Evolutionary conservation across 1,140 invertebrate genomes (phyloP).

Genomic region (Tribolium castaneum): DNA sequence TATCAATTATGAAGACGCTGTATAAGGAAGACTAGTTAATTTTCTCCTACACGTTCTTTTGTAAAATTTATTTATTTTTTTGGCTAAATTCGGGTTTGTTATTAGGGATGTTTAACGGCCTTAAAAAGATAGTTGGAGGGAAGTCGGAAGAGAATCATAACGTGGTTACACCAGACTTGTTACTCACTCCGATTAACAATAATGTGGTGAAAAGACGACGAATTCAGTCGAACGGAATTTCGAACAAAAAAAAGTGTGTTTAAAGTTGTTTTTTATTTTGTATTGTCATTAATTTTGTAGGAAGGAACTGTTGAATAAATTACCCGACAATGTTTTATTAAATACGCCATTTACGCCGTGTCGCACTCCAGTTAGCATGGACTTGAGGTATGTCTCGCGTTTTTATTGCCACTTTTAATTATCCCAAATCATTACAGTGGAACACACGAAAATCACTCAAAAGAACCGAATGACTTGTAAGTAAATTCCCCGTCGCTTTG

Average conservation of each 20-base stretch:
- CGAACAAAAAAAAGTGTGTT: constrained; percentile 70
- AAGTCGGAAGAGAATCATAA: constrained; percentile 65
- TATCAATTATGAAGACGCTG: too few species aligned
- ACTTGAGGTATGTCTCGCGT: constrained; percentile 58
- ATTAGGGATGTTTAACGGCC: constrained; percentile 79
- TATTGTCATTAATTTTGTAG: constrained; percentile 47
- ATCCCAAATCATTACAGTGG: constrained; percentile 9
- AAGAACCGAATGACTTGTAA: constrained; percentile 10
- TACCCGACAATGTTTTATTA: constrained; percentile 56
- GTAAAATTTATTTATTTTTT: neutral
- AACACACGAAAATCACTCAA: neutral
- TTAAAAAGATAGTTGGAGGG: constrained; percentile 79
- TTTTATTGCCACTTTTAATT: neutral
- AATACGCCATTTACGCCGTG: constrained; percentile 58
- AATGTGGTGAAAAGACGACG: constrained; percentile 74
- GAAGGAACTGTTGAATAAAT: constrained; percentile 54
- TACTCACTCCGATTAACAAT: constrained; percentile 64
- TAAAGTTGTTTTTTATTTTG: neutral
- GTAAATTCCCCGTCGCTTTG: neutral
- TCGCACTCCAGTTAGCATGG: constrained; percentile 54
- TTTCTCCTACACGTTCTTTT: too few species aligned
- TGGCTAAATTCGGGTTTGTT: constrained; percentile 40
- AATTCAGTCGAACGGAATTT: constrained; percentile 63
- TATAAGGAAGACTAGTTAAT: too few species aligned
- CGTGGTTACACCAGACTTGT: constrained; percentile 57